phyloP scores from a whole-genome alignment of 2,113 vertebrate species.

The Corythornis madagascariensis region DNA sequence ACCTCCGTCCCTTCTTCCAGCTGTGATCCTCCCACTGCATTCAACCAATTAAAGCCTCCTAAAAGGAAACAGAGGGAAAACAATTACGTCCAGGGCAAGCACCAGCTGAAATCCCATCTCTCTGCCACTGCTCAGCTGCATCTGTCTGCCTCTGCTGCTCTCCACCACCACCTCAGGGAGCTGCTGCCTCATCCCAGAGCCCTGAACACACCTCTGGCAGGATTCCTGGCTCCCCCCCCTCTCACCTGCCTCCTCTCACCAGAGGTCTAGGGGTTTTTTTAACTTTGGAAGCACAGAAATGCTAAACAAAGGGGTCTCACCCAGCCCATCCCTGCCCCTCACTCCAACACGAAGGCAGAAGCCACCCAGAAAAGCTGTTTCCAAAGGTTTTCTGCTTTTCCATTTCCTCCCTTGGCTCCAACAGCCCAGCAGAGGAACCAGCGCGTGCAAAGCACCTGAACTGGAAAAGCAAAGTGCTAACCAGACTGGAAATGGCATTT shows the following conservation, averaged over 20 bases:
- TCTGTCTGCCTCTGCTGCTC: too few relatives aligned
- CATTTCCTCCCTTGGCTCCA: too few relatives aligned
- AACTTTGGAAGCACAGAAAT: too few relatives aligned
- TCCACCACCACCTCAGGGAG: not conserved
- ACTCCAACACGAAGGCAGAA: not conserved
- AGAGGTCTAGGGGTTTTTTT: not conserved
- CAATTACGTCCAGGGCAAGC: slow-evolving; percentile 30
- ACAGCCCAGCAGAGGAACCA: too few relatives aligned
- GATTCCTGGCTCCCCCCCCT: not conserved
- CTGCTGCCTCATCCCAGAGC: not conserved
- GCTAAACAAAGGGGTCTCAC: too few relatives aligned
- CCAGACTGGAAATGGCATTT: not conserved
- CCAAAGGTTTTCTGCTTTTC: too few relatives aligned
- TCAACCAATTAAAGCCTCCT: slow-evolving; percentile 72
- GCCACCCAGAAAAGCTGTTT: too few relatives aligned
- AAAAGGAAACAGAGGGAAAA: slow-evolving; percentile 69
- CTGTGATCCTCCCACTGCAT: slow-evolving; percentile 70
- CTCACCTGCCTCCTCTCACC: not conserved
- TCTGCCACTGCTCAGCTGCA: not conserved
- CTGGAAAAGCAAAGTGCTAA: not conserved
- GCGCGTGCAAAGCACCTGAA: not conserved
- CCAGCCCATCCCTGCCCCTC: not conserved
- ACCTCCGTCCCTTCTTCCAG: slow-evolving; percentile 63
- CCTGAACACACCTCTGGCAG: not conserved
- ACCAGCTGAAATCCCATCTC: not conserved